Base-by-base conservation (phyloP, 2,888 invertebrate genomes). In the Heliconius cydno region DNA sequence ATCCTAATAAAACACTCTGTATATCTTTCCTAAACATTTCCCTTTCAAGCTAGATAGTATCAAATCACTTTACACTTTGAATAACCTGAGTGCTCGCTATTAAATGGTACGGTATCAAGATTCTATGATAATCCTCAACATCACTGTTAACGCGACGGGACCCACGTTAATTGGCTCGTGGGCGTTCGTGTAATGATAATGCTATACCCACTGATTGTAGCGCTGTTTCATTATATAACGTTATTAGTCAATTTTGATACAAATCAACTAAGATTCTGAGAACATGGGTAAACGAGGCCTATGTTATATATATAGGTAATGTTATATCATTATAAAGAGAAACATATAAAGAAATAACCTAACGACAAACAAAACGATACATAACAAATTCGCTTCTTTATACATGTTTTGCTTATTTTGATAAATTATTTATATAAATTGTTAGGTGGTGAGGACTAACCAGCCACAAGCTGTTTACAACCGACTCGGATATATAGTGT, bases 101-200 rank as follows among this genome's bases (percentile, higher is more conserved):
- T 77, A 79, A 77, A 74, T 74, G 79, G 77, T 80, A 73, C 74
- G 79, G 71, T 77, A 79, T 77, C 70, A 73, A 79, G 81, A 81
- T 81, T 65, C 66, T 52, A 66, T 75, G 81, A 81, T 79, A 81
- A 81, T 81, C 78, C 67, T 74, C 70, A 63, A 71, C 74, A 74
- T 73, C 78, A 70, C 52, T 80, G 82, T 85, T 84, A 84, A 83
- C 83, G 82, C 83, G 78, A 79, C 77, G 81, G 74, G 80, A 83
- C 78, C 72, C 80, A 78, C 82, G 80, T 80, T 84, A 84, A 84
- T 84, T 84, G 84, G 84, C 67, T 68, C 52, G 83, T 82, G 81
- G 83, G 84, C 76, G 83, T 81, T 60, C 63, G 71, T 82, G 80
- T 73, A 60, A 80, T 79, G 76, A 65, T 34, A 76, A 74, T 41